phyloP scores from a whole-genome alignment of 2,113 vertebrate genomes.

The Megaceryle torquata region DNA sequence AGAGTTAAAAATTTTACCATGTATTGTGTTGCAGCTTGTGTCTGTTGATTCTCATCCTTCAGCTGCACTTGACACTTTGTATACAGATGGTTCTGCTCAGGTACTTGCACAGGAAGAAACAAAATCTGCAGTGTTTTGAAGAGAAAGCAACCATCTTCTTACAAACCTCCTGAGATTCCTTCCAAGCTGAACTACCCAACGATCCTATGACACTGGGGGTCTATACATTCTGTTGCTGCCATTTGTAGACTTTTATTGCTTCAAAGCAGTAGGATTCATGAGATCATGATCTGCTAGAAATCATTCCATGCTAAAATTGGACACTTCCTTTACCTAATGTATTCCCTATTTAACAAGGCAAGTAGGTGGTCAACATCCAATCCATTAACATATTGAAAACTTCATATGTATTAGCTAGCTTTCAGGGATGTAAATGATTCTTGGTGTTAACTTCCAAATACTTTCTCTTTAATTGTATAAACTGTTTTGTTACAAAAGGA shows the following conservation, averaged over 20 bases:
- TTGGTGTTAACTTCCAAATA: background rate
- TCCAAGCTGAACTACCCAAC: background rate
- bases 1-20: background rate
- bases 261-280: background rate
- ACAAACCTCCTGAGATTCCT: background rate
- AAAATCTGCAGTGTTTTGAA: background rate
- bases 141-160: background rate
- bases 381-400: background rate
- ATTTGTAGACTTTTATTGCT: background rate
- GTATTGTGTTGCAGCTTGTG: background rate
- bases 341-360: background rate
- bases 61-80: background rate
- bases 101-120: background rate
- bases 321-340: background rate
- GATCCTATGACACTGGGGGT: background rate
- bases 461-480: background rate
- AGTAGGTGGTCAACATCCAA: background rate
- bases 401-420: background rate
- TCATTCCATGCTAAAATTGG: background rate
- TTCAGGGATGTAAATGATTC: background rate
- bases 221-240: background rate
- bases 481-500: background rate
- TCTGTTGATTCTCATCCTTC: background rate
- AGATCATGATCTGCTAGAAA: background rate
- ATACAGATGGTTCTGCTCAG: background rate